Base-by-base conservation (phyloP, 2,113 vertebrate genomes). In the Anolis carolinensis region DNA sequence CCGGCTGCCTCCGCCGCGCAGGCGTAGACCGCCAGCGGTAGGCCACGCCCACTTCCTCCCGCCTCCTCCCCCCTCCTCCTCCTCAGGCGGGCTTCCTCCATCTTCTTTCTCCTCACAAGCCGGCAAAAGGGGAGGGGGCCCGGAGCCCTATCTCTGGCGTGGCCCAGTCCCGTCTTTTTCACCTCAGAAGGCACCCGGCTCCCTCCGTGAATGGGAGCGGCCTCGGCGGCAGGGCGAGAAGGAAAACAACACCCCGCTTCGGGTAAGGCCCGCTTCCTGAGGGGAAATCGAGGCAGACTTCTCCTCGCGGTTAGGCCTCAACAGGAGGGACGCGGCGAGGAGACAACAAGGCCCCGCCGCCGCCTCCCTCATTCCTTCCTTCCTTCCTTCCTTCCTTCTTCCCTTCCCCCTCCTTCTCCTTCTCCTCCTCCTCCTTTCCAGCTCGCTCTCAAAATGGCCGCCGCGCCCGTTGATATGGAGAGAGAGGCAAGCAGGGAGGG, bases 401-500 rank as follows among this genome's bases (percentile, higher is more conserved):
- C 3, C 52, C 63, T 25, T 23, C 20, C 63, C 25, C 27, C n/a
- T n/a, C n/a, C n/a, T n/a, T n/a, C 62, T 20, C 18, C 62, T 4
- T 16, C 62, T 20, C 16, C 16, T 20, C 62, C 62, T 44, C 39
- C 39, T 44, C 39, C 94, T 94, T 94, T 92, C 94, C 93, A 86
- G 94, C 88, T 90, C 94, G 90, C 90, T 95, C 95, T 95, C 95
- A 96, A 96, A 96, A 96, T 96, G 95, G 95, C 95, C 93, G 95
- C 95, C 94, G 94, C 95, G 94, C 87, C 95, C 95, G 95, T 94
- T 93, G 95, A 94, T 94, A 94, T 92, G 93, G 95, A 93, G 95
- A 91, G 81, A 87, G 81, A 88, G 73, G 84, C 85, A 79, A 92
- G 89, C 87, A 89, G 78, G 79, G 48, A 78, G 23, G 83, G 62